A percentile compares a stretch with the other conserved stretches of the same genome.
Conservation (phyloP, 2,888 invertebrate species). For the Watsonalla binaria region DNA sequence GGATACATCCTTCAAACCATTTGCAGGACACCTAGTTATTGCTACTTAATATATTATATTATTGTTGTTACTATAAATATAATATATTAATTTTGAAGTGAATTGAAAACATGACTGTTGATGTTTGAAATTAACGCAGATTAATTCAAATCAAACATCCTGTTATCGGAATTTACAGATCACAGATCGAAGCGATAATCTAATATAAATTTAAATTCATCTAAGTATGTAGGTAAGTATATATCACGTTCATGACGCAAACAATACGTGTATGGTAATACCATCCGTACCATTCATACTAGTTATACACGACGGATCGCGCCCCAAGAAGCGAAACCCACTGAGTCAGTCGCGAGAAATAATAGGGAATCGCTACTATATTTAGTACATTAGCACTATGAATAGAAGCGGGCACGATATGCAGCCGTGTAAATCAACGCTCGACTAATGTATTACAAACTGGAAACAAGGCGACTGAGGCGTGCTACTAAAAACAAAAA, state of each 20-base stretch:
- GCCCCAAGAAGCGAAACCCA: slow-evolving; percentile 51
- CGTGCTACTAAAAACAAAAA: slow-evolving; percentile 39
- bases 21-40: too few relatives aligned
- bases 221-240: too few relatives aligned
- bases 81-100: too few relatives aligned
- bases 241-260: not conserved
- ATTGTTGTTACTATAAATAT: too few relatives aligned
- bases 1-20: not conserved
- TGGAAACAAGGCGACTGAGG: slow-evolving; percentile 48
- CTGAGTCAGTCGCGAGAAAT: slow-evolving; percentile 68
- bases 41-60: too few relatives aligned
- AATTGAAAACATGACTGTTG: too few relatives aligned
- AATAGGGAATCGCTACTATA: slow-evolving; percentile 74
- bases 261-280: slow-evolving; percentile 1
- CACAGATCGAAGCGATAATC: not conserved
- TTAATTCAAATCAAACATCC: not conserved
- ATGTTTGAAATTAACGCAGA: not conserved
- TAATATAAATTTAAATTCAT: not conserved
- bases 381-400: slow-evolving; percentile 74
- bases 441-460: slow-evolving; percentile 70
- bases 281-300: slow-evolving; percentile 1
- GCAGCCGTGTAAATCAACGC: slow-evolving; percentile 71
- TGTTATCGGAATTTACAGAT: not conserved
- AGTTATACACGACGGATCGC: slow-evolving; percentile 26
- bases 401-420: slow-evolving; percentile 72